Base-by-base conservation (phyloP, 2,888 invertebrate species). In the Chrysomela aeneicollis region DNA sequence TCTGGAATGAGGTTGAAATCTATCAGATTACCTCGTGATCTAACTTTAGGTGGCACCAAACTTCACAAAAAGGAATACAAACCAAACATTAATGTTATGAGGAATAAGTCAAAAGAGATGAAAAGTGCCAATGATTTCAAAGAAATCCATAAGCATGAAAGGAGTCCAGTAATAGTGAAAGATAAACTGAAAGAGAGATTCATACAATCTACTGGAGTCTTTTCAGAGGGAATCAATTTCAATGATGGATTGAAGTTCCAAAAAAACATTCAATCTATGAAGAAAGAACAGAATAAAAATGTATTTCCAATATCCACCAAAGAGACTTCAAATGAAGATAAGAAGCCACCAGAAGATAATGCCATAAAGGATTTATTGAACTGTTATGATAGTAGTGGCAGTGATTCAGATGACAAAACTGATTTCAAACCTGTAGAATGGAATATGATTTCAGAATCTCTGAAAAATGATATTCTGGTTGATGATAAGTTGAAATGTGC, bases 71-170 rank as follows among this genome's bases (percentile, higher is more conserved):
- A 79, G 68, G 65, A 74, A n/a, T 82, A 77, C 66, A 73, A 76
- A 49, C 82, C 82, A 21, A 82, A 82, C 74, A 63, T 82, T 49
- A 81, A 82, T 72, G 81, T 76, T 26, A 66, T 78, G 3, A 71
- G 82, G 67, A 79, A 77, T 58, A 81, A 80, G 64, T 72, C 74
- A 19, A 81, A 79, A 65, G 72, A 74, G 26, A 26, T 26, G n/a
- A 76, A 74, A 70, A 60, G 69, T 6, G 76, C 74, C 68, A 75
- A 73, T 65, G 71, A 70, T 10, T 46, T 19, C 1, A 59, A 18
- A 51, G 46, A 32, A 47, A 30, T 15, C 18, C 61, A 64, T 3
- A 63, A 61, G 10, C n/a, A 30, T 1, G 62, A 42, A 37, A 37
- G 9, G 17, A 63, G 21, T 9, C 50, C 18, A 12, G 47, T 21